phyloP scores from a whole-genome alignment of 2,113 vertebrate genomes.

The Thryonomys swinderianus region DNA sequence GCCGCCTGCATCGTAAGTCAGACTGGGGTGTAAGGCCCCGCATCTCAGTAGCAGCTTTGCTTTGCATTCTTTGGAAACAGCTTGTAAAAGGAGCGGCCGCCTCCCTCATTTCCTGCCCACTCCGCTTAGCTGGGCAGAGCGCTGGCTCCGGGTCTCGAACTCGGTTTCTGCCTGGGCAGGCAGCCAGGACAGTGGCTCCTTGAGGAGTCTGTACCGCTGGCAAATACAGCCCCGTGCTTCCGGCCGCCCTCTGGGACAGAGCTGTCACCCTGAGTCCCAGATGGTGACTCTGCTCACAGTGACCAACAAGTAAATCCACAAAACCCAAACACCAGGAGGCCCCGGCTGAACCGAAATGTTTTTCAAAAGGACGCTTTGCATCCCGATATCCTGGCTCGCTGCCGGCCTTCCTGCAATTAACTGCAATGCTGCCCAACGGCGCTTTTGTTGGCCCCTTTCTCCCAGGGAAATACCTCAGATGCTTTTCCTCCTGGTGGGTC shows the following conservation, averaged over 20 bases:
- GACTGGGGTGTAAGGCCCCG: background rate
- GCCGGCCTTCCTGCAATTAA: conserved; percentile 82
- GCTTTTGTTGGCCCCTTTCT: conserved; percentile 79
- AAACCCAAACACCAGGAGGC: conserved; percentile 76
- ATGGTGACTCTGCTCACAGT: conserved; percentile 53
- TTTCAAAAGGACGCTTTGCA: conserved; percentile 81
- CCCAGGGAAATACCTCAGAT: conserved; percentile 83
- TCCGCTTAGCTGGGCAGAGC: background rate
- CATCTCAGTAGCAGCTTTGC: conserved; percentile 50
- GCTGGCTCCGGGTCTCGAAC: conserved; percentile 51
- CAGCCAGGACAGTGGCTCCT: conserved; percentile 14
- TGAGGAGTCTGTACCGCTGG: conserved; percentile 62
- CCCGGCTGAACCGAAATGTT: conserved; percentile 72
- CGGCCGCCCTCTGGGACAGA: conserved; percentile 72
- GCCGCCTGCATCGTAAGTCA: background rate
- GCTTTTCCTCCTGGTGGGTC: conserved; percentile 80
- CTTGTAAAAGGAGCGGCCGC: conserved; percentile 55
- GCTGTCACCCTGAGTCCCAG: conserved; percentile 63
- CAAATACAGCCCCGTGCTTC: conserved; percentile 72
- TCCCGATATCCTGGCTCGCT: conserved; percentile 77
- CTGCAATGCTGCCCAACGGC: conserved; percentile 76
- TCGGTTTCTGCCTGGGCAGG: conserved; percentile 59
- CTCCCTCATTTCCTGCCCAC: conserved; percentile 71
- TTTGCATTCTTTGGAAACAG: conserved; percentile 21
- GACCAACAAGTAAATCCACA: conserved; percentile 75